Percentiles rank a stretch among this genome's conserved stretches.
phyloP scores from a whole-genome alignment of 2,113 vertebrate species.

The Porphyrio hochstetteri region DNA sequence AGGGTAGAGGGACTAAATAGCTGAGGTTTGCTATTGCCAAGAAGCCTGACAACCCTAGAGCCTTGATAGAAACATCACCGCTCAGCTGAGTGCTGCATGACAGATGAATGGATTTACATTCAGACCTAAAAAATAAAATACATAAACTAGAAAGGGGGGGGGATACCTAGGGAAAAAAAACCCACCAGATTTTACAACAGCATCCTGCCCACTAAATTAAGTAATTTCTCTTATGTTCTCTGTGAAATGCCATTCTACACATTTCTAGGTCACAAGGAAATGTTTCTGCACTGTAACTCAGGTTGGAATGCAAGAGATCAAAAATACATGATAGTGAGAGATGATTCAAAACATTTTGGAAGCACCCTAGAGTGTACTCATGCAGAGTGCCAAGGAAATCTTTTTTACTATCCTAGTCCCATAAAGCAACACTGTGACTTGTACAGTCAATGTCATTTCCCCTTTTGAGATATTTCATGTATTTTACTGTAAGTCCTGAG shows the following conservation, averaged over 20 bases:
- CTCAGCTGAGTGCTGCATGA: fast-evolving
- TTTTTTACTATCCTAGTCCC: not conserved
- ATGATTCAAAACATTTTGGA: not conserved
- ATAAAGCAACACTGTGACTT: not conserved
- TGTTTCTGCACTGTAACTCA: not conserved
- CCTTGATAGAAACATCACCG: not conserved
- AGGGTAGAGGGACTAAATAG: too few relatives aligned
- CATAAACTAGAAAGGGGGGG: not conserved
- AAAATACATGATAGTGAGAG: not conserved
- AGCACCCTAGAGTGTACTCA: not conserved
- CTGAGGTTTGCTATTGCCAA: not conserved
- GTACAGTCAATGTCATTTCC: not conserved
- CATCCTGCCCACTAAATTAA: not conserved
- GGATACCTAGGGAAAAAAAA: not conserved
- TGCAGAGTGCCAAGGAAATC: not conserved
- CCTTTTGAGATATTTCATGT: not conserved
- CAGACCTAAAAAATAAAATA: not conserved
- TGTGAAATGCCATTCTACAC: not conserved
- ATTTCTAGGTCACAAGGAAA: not conserved
- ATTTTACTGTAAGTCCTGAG: not conserved
- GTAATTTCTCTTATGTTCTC: fast-evolving
- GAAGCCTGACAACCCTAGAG: not conserved
- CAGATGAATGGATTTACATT: not conserved
- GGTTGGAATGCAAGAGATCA: not conserved
- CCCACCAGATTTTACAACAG: not conserved